These are phyloP conservation scores for Trissolcus japonicus DNA, from an alignment of 2,888 invertebrate species.

Conservation along the genomic window DNA sequence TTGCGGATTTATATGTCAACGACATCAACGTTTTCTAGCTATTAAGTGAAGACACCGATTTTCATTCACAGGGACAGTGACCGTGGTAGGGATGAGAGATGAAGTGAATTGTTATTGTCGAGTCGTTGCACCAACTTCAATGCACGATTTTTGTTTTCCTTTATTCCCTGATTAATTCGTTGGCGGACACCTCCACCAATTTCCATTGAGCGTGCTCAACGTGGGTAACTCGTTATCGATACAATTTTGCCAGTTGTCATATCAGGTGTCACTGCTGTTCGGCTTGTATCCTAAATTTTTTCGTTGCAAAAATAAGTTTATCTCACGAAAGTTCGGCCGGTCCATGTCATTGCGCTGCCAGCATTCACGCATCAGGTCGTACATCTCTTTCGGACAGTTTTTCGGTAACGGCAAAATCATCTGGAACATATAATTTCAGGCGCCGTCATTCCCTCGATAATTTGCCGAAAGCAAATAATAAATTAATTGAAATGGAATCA, in stretches of 20 bases:
- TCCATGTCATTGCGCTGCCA: conserved; percentile 88
- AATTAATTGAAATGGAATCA: too few relatives aligned
- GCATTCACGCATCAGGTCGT: conserved; percentile 90
- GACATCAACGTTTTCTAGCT: conserved; percentile 47
- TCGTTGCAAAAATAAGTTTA: conserved; percentile 88
- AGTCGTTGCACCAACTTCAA: conserved; percentile 59
- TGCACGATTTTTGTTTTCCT: conserved; percentile 48
- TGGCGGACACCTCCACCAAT: conserved; percentile 71
- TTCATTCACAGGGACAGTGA: conserved; percentile 36
- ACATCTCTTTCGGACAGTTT: conserved; percentile 90
- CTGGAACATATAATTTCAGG: conserved; percentile 58
- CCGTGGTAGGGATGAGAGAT: conserved; percentile 8
- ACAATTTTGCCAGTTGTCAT: conserved; percentile 74
- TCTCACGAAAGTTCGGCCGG: conserved; percentile 89
- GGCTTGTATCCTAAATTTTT: conserved; percentile 82
- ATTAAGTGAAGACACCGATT: conserved; percentile 54
- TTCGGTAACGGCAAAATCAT: conserved; percentile 82
- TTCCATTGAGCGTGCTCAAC: conserved; percentile 74
- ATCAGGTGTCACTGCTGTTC: conserved; percentile 71
- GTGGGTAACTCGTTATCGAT: conserved; percentile 73
- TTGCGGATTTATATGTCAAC: conserved; percentile 37
- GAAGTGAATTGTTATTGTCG: conserved; percentile 62
- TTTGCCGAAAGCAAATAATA: too few relatives aligned
- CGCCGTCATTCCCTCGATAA: too few relatives aligned
- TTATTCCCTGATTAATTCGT: conserved; percentile 61